Conservation (phyloP, 2,113 vertebrate species). For the Cyprinus carpio region DNA sequence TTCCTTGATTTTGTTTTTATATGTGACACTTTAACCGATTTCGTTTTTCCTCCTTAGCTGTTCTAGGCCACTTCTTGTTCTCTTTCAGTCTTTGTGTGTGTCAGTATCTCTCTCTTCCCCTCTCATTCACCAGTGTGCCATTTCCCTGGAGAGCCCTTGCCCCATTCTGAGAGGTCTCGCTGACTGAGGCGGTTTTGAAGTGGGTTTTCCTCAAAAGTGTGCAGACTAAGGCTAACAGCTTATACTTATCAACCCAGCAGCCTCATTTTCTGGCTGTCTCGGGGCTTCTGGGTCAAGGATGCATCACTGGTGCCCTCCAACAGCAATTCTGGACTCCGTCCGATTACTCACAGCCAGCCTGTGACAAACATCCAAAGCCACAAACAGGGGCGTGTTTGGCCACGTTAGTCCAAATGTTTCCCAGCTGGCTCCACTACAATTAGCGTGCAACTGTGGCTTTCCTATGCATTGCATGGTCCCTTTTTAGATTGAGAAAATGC, state of each 20-base stretch:
- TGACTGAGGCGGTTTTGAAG: conserved; percentile 62
- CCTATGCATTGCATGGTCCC: background rate
- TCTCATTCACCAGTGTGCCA: conserved; percentile 9
- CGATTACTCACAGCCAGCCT: conserved; percentile 61
- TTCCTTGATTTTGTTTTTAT: conserved; percentile 1
- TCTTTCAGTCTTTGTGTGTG: background rate
- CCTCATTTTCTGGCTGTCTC: conserved; percentile 69
- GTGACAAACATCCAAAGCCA: conserved; percentile 51
- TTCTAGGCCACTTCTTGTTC: background rate
- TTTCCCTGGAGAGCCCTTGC: conserved; percentile 33
- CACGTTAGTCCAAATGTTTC: conserved; percentile 22
- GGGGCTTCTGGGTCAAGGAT: conserved; percentile 45
- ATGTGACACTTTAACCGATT: conserved; percentile 8
- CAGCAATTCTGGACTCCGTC: conserved; percentile 48
- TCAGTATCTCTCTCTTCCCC: background rate
- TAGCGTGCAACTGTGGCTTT: background rate
- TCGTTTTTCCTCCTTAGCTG: background rate
- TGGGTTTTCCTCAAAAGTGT: conserved; percentile 53
- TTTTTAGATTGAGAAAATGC: background rate
- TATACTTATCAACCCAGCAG: conserved; percentile 71
- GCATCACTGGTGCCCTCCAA: conserved; percentile 53
- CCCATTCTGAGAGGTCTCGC: conserved; percentile 40
- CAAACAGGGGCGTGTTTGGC: background rate
- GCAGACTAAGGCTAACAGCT: conserved; percentile 64
- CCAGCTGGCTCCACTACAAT: conserved; percentile 10